Evolutionary conservation across 2,888 invertebrate species (phyloP).

Genomic region (Oscheius sp.): DNA sequence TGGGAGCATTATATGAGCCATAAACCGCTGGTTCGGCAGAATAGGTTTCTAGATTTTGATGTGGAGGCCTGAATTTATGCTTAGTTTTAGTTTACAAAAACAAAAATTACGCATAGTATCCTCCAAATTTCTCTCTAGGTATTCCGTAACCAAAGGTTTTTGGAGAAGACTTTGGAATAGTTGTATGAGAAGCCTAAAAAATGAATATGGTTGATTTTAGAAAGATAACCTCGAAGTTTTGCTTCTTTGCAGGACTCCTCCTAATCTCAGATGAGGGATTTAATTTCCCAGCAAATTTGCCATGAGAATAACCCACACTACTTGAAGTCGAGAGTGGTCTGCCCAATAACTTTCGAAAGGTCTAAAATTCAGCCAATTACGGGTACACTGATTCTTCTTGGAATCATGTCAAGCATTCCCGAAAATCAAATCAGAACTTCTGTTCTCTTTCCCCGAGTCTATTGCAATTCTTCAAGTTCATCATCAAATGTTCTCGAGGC

Average conservation of each 20-base stretch:
- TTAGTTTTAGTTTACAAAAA: not conserved
- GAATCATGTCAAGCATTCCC: not conserved
- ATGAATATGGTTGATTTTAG: no score
- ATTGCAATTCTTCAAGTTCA: not conserved
- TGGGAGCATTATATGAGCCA: not conserved
- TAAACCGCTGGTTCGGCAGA: not conserved
- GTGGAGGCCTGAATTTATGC: not conserved
- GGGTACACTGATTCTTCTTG: not conserved
- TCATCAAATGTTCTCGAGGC: not conserved
- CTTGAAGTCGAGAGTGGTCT: slow-evolving; percentile 19
- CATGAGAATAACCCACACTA: not conserved
- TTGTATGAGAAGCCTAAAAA: no score
- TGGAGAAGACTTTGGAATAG: not conserved
- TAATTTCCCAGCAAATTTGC: no score
- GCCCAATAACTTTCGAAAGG: slow-evolving; percentile 10
- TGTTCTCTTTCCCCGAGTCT: not conserved
- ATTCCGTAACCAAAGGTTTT: not conserved
- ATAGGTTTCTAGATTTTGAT: not conserved
- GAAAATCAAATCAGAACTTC: slow-evolving; percentile 14
- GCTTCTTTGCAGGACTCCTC: not conserved
- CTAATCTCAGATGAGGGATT: not conserved
- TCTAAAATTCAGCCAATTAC: slow-evolving; percentile 1
- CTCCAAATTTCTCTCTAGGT: not conserved
- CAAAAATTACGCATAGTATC: slow-evolving; percentile 6
- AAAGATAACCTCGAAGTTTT: no score